Base-by-base conservation (phyloP, 2,888 invertebrate species). In the Schrankia costaestrigalis region DNA sequence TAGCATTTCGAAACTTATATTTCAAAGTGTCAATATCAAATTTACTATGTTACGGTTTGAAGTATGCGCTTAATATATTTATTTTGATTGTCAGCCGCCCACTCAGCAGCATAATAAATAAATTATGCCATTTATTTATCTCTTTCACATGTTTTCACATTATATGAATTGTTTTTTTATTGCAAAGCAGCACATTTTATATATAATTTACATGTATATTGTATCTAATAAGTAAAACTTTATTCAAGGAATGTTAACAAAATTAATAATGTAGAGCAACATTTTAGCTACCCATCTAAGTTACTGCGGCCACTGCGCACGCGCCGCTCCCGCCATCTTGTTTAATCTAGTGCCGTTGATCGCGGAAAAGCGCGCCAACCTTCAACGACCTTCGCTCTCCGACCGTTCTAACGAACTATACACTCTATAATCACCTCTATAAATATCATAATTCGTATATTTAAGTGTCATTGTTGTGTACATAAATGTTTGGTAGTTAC, bases 341-440 rank as follows among this genome's bases (percentile, higher is more conserved):
- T 81, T 78, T 82, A 79, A 87, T 87, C 85, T 85, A 81, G 79
- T 78, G 81, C 81, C 79, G 81, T 81, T 82, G 85, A 85, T 84
- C 85, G 85, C 85, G 86, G 85, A 86, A 86, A 85, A 85, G 84
- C 86, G 78, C 78, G 81, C 81, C 86, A 85, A 84, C 85, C 86
- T 86, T 87, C 85, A 86, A 85, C 86, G 86, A 87, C 86, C 86
- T 87, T 87, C 86, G 85, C 84, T 86, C 85, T 78, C 77, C 83
- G 77, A 80, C 82, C 82, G 78, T 65, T 61, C 68, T 60, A 61
- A 63, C 66, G 63, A 64, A 56, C 58, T 56, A 56, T 49, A 48
- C 75, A 72, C 38, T 44, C 55, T 31, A 59, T 52, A 53, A 48
- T 51, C 46, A 52, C 46, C 57, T 46, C 34, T 63, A 63, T 27